phyloP scores from a whole-genome alignment of 2,113 vertebrate genomes.

The Ascaphus truei region DNA sequence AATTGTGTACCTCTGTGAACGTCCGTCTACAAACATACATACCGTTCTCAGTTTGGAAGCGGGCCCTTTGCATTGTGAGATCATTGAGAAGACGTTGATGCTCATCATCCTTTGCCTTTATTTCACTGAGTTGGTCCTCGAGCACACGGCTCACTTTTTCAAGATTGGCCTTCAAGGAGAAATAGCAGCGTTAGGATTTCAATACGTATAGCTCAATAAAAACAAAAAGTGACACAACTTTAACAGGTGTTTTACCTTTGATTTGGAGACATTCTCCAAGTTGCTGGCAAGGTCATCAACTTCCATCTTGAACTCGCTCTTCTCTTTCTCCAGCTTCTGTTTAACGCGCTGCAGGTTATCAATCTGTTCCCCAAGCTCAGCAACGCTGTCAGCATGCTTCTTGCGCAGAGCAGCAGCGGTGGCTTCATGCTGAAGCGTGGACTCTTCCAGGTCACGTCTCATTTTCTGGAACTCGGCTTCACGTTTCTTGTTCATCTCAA shows the following conservation, averaged over 20 bases:
- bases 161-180: conserved; percentile 59
- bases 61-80: conserved; percentile 55
- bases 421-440: conserved; percentile 85
- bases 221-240: too few species aligned
- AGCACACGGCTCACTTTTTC: conserved; percentile 72
- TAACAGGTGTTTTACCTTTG: conserved; percentile 53
- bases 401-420: conserved; percentile 70
- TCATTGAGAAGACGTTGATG: conserved; percentile 72
- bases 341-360: conserved; percentile 85
- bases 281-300: conserved; percentile 76
- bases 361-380: conserved; percentile 83
- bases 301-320: conserved; percentile 87
- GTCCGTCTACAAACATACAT: too few species aligned
- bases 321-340: conserved; percentile 90
- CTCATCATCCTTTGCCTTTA: conserved; percentile 74
- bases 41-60: conserved; percentile 57
- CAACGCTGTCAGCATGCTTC: conserved; percentile 83
- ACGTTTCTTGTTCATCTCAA: conserved; percentile 87
- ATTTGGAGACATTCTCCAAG: conserved; percentile 77
- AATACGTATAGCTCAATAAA: neutral
- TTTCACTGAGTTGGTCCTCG: conserved; percentile 74
- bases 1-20: too few species aligned
- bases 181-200: neutral
- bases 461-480: conserved; percentile 89
- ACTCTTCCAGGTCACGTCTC: conserved; percentile 78